Evolutionary conservation across 2,888 invertebrate species (phyloP), one percentile per base, ranked within the genome.

Genomic region (Drosophila siamana): DNA sequence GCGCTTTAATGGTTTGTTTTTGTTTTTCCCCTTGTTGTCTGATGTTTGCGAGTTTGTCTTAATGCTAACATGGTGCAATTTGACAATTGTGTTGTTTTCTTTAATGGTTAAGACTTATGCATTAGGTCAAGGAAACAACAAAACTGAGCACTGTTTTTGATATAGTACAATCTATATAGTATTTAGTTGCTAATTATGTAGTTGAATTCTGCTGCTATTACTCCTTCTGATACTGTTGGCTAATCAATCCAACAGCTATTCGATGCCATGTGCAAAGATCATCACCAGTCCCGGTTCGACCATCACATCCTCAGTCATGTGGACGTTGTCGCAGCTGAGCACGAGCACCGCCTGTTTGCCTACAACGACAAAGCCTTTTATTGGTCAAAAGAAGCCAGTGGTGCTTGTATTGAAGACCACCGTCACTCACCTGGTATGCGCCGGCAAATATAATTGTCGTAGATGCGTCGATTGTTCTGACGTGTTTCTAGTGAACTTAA

Each of bases 191-290:
- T 64, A 63, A 64, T 50, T 59, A 46, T 55, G 41, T 57, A 74
- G 66, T 85, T 66, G 74, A 65, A 68, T 78, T 38, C 30, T 9
- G 11, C 30, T 30, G 30, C 11, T 11, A 56, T 76, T 50, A 40
- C 33, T 55, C 50, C 47, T 16, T 26, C 4, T 6, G 3, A 11
- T 30, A 8, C n/a, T 13, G 8, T 7, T 6, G 16, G 9, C 6
- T 16, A n/a, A n/a, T n/a, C n/a, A n/a, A n/a, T 11, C n/a, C 8
- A 19, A 22, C 9, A 7, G 50, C 55, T 93, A 97, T 92, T 97
- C 97, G 83, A 98, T 98, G 71, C 98, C 99, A 92, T 99, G 98
- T 68, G 99, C 99, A 93, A 99, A 99, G 90, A 99, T 98, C 98
- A 99, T 98, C 54, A 99, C 98, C 75, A 99, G 94, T 1, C 98